phyloP scores from a whole-genome alignment of 2,797 vertebrate species.

The Acipenser ruthenus region DNA sequence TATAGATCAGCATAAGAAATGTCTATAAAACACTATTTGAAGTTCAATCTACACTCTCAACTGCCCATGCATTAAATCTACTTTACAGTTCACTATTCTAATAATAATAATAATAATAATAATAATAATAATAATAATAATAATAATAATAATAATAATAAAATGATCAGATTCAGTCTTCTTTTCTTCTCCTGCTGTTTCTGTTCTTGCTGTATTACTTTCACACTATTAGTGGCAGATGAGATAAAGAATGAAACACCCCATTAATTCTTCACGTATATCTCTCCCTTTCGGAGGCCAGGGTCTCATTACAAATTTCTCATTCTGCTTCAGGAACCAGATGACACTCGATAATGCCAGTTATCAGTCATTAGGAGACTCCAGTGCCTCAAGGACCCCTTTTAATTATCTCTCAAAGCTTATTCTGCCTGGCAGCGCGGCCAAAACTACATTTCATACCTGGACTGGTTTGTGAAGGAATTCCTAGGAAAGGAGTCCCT shows the following conservation, averaged over 20 bases:
- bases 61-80: conserved; percentile 2
- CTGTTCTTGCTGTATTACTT: conserved; percentile 13
- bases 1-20: no score
- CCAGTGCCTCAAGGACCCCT: conserved; percentile 36
- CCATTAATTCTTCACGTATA: conserved; percentile 58
- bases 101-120: background rate
- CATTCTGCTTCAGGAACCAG: conserved; percentile 68
- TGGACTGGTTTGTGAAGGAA: conserved; percentile 1
- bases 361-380: conserved; percentile 68
- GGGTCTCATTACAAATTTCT: conserved; percentile 62
- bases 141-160: no score
- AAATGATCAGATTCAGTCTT: conserved; percentile 21
- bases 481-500: background rate
- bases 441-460: conserved; percentile 3
- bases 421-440: conserved; percentile 23
- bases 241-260: conserved; percentile 59
- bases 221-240: conserved; percentile 59
- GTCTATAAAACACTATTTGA: background rate
- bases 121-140: no score
- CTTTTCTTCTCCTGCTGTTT: background rate
- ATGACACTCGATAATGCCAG: conserved; percentile 79
- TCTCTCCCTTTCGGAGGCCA: conserved; percentile 30
- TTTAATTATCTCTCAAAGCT: conserved; percentile 4
- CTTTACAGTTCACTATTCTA: conserved; percentile 61
- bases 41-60: conserved; percentile 1